Evolutionary conservation across 2,888 invertebrate genomes (phyloP).

Genomic region (Xestia c-nigrum): DNA sequence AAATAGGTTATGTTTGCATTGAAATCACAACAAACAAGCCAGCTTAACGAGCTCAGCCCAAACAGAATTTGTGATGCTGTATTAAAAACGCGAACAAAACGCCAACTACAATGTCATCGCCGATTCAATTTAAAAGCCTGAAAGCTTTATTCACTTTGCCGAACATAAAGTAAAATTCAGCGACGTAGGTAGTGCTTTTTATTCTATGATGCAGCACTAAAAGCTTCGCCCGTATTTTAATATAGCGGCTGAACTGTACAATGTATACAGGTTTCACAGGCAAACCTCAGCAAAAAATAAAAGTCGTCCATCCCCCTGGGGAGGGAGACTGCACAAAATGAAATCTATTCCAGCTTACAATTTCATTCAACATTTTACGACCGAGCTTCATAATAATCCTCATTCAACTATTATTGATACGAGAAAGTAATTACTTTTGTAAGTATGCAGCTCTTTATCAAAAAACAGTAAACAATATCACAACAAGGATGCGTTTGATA

Average conservation of each 20-base stretch:
- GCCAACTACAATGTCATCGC: constrained; percentile 8
- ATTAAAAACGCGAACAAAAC: constrained; percentile 7
- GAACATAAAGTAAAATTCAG: constrained; percentile 36
- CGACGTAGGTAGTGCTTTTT: constrained; percentile 34
- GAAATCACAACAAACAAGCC: constrained; percentile 21
- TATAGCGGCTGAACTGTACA: constrained; percentile 32
- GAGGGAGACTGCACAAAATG: constrained; percentile 50
- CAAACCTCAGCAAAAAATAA: constrained; percentile 44
- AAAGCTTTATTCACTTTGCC: constrained; percentile 10
- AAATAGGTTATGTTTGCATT: constrained; percentile 19
- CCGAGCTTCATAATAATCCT: constrained; percentile 35
- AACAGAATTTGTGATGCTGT: background rate
- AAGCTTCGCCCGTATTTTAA: constrained; percentile 37
- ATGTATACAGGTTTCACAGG: constrained; percentile 23
- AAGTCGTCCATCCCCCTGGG: constrained; percentile 13
- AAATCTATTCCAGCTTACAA: constrained; percentile 52
- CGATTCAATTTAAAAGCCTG: constrained; percentile 26
- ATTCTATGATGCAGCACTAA: constrained; percentile 38
- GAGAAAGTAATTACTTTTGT: constrained; percentile 44
- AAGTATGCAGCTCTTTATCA: constrained; percentile 19
- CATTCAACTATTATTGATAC: constrained; percentile 37
- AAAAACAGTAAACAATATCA: constrained; percentile 14
- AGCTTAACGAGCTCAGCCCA: background rate
- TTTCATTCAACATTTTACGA: constrained; percentile 40
- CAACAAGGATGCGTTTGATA: constrained; percentile 35